phyloP scores from a whole-genome alignment of 2,797 vertebrate genomes.

The Lutjanus argentimaculatus region DNA sequence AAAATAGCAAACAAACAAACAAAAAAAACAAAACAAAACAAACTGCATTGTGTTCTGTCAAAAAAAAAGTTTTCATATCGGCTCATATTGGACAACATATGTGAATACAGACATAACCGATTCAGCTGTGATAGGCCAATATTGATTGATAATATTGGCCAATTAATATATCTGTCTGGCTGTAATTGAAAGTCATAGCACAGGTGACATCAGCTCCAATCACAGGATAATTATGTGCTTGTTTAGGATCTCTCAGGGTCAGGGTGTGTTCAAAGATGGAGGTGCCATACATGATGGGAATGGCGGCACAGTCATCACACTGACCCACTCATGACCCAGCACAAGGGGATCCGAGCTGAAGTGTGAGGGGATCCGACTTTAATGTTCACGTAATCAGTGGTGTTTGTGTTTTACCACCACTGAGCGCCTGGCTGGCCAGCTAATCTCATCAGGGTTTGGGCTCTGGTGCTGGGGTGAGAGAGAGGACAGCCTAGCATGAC shows the following conservation, averaged over 20 bases:
- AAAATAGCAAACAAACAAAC: too few species aligned
- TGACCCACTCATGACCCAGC: constrained; percentile 70
- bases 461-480: constrained; percentile 77
- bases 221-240: constrained; percentile 52
- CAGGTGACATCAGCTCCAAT: constrained; percentile 58
- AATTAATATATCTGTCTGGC: too few species aligned
- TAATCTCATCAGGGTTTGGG: constrained; percentile 86
- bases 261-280: background rate
- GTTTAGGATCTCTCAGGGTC: constrained; percentile 44
- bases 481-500: constrained; percentile 84
- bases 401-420: constrained; percentile 82
- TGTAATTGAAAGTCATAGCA: constrained; percentile 5
- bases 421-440: constrained; percentile 78
- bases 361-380: constrained; percentile 77
- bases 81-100: too few species aligned
- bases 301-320: constrained; percentile 31
- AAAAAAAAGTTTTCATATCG: too few species aligned
- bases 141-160: too few species aligned
- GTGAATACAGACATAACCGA: too few species aligned
- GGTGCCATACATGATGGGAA: constrained; percentile 10
- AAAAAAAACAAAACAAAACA: too few species aligned
- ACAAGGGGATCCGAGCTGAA: constrained; percentile 69
- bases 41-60: too few species aligned
- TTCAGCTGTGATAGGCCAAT: too few species aligned
- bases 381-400: constrained; percentile 79